phyloP scores from a whole-genome alignment of 2,888 invertebrate species.

The Globia sparganii region DNA sequence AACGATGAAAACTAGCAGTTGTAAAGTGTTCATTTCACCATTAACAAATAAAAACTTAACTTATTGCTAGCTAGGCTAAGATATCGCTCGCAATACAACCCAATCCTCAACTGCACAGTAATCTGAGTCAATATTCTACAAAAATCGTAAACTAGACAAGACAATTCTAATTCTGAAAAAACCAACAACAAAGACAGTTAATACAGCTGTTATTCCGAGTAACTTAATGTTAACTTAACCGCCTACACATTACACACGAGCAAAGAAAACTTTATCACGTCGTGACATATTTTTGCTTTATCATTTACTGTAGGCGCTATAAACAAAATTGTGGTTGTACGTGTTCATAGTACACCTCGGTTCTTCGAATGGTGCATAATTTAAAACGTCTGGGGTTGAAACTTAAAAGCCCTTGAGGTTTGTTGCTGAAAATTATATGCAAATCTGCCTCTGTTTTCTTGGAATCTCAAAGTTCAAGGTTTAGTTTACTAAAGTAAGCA shows the following conservation, averaged over 20 bases:
- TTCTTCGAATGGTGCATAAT: conserved; percentile 35
- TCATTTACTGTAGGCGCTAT: conserved; percentile 43
- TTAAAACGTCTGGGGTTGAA: conserved; percentile 38
- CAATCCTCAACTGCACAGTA: not conserved
- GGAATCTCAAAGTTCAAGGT: conserved; percentile 4
- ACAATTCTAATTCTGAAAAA: not conserved
- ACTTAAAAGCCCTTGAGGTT: conserved; percentile 13
- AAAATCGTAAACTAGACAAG: not conserved
- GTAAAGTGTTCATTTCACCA: too few species aligned
- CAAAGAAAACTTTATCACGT: conserved; percentile 23
- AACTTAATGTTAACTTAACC: conserved; percentile 22
- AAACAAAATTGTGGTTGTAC: conserved; percentile 21
- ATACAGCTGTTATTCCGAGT: not conserved
- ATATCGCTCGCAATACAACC: not conserved
- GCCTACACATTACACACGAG: conserved; percentile 32
- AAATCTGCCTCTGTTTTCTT: conserved; percentile 38
- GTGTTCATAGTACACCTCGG: not conserved
- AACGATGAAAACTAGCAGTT: too few species aligned
- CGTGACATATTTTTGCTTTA: conserved; percentile 26
- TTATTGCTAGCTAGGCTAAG: too few species aligned
- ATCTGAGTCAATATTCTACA: not conserved
- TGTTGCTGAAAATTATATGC: conserved; percentile 32
- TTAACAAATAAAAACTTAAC: too few species aligned
- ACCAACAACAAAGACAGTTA: not conserved
- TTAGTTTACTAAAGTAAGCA: not conserved